phyloP scores from a whole-genome alignment of 2,888 invertebrate species.

The Carcina quercana region DNA sequence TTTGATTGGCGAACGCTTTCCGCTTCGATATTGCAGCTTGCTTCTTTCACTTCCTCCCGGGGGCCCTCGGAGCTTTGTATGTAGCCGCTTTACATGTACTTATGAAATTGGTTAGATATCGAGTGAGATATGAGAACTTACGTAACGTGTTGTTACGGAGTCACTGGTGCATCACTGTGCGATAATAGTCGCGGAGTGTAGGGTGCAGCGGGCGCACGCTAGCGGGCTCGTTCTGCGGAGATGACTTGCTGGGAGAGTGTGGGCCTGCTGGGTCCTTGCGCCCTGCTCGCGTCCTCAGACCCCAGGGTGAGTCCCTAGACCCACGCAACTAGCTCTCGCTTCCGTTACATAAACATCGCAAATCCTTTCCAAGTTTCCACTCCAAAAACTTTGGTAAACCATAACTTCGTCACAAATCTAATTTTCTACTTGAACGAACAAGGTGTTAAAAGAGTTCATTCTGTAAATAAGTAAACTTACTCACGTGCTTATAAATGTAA shows the following conservation, averaged over 20 bases:
- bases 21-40: conserved; percentile 65
- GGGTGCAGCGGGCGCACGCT: conserved; percentile 33
- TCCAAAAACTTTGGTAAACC: conserved; percentile 18
- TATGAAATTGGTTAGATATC: conserved; percentile 32
- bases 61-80: conserved; percentile 45
- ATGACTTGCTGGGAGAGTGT: conserved; percentile 74
- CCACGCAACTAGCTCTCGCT: conserved; percentile 7
- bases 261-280: conserved; percentile 69
- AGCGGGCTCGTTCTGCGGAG: conserved; percentile 34
- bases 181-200: conserved; percentile 36
- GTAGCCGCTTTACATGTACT: conserved; percentile 58
- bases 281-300: conserved; percentile 64
- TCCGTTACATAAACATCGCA: not conserved
- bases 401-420: conserved; percentile 21
- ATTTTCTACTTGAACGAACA: conserved; percentile 26
- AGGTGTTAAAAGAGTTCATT: not conserved
- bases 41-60: conserved; percentile 48
- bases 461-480: not conserved
- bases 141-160: conserved; percentile 49
- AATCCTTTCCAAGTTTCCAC: conserved; percentile 17
- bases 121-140: conserved; percentile 41
- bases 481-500: no score
- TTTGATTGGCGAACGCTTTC: conserved; percentile 66
- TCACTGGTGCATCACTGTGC: conserved; percentile 50
- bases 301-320: conserved; percentile 57